These are phyloP conservation scores for Amphimedon queenslandica DNA, from an alignment of 37 sponge, comb jelly and placozoan genomes.

Conservation along the genomic window DNA sequence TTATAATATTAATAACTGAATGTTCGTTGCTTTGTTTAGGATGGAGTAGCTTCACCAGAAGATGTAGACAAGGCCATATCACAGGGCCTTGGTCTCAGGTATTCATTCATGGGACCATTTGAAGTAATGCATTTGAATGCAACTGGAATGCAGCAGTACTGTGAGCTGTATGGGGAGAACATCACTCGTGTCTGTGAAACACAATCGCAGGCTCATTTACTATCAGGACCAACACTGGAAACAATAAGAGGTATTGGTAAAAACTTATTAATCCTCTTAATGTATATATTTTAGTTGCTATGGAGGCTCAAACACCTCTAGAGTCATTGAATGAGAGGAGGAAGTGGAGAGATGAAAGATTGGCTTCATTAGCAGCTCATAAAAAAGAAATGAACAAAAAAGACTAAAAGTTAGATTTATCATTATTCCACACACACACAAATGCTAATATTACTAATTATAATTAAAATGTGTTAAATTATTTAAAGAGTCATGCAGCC, in stretches of 20 bases:
- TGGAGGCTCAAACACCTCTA: conserved; percentile 61
- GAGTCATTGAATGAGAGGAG: conserved; percentile 67
- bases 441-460: neutral
- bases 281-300: no score
- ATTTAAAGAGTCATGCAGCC: conserved; percentile 44
- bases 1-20: neutral
- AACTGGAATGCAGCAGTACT: conserved; percentile 87
- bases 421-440: neutral
- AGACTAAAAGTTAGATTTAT: neutral
- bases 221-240: conserved; percentile 68
- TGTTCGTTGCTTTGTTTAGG: conserved; percentile 37
- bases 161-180: conserved; percentile 82
- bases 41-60: conserved; percentile 93
- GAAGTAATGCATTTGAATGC: conserved; percentile 95
- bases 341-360: conserved; percentile 74
- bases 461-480: neutral
- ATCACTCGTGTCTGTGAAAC: conserved; percentile 67
- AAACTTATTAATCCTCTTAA: neutral
- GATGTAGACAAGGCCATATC: conserved; percentile 87
- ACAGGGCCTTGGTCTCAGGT: conserved; percentile 85
- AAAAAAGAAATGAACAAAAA: conserved; percentile 22
- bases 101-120: conserved; percentile 89
- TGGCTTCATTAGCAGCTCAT: conserved; percentile 60
- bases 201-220: conserved; percentile 41
- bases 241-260: conserved; percentile 13